Base-by-base conservation (phyloP, 2,888 invertebrate species). In the Trichopria drosophilae region DNA sequence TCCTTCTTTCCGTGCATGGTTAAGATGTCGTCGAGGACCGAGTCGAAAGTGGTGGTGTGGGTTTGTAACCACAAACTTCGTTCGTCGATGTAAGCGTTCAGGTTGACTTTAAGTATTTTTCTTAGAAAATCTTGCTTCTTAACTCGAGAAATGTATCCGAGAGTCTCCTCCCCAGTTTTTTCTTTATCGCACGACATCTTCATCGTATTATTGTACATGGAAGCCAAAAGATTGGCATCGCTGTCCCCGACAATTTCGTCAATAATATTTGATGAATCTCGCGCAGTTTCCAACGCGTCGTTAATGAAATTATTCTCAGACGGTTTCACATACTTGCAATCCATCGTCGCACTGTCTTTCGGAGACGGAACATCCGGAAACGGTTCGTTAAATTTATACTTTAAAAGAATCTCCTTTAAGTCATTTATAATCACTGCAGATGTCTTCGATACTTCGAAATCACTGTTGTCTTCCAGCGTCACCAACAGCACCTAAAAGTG, bases 11-110 rank as follows among this genome's bases (percentile, higher is more conserved):
- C 79, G 61, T 84, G 82, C 43, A 83, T 79, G 7, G 82, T 81
- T 16, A 88, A 70, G 55, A 90, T 85, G 70, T 90, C 90, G 63
- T 90, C 88, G 2, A 90, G 71, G 4, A 89, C 77, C 0, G 88
- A 88, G 3, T 82, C 80, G 12, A 89, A 79, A 62, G 81, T 81
- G 60, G 83, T 85, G n/a, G 84, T 82, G 35, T 83, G 82, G 19
- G 83, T 81, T 37, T 80, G 79, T 26, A 85, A 78, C 88, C 89
- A 89, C 41, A 82, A 80, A 39, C 76, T 80, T 59, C 83, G 84
- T 47, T 84, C 80, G 12, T 80, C 78, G 1, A 87, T 75, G 9
- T 84, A 73, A 26, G 76, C 73, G 61, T 84, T 81, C 34, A 86
- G 80, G 69, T 90, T 82, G 26, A 80, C 78, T 34, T 75, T 76